Evolutionary conservation across 37 sponge, comb jelly and placozoan species (phyloP).

Genomic region (Aplysina aerophoba): DNA sequence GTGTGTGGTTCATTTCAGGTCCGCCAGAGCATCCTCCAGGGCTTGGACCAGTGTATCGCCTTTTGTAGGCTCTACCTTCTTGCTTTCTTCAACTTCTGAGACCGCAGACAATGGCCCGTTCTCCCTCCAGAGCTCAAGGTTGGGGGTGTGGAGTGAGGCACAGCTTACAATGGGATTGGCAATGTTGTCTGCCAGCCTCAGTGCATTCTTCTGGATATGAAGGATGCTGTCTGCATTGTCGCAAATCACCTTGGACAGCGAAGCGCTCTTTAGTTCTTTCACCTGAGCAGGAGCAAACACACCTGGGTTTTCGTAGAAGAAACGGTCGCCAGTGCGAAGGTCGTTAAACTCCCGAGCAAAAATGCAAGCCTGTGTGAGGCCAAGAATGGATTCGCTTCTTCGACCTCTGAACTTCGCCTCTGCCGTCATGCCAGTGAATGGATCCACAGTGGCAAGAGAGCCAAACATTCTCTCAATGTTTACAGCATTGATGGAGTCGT

Average conservation of each 20-base stretch:
- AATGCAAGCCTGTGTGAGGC: conserved; percentile 90
- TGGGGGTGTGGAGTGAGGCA: background rate
- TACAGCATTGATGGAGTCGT: conserved; percentile 31
- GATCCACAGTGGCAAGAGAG: conserved; percentile 57
- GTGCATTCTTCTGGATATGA: conserved; percentile 76
- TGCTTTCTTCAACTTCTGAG: background rate
- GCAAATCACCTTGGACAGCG: conserved; percentile 80
- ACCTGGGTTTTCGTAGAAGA: conserved; percentile 80
- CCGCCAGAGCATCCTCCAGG: conserved; percentile 4
- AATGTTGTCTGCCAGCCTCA: conserved; percentile 11
- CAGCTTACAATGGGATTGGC: background rate
- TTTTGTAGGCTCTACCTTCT: background rate
- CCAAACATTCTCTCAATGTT: conserved; percentile 65
- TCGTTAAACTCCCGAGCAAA: conserved; percentile 77
- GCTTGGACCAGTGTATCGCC: background rate
- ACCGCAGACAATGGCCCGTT: background rate
- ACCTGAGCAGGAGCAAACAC: conserved; percentile 81
- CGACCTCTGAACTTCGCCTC: conserved; percentile 53
- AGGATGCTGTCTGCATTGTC: conserved; percentile 79
- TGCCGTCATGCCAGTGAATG: conserved; percentile 79
- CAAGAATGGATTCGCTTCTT: conserved; percentile 64
- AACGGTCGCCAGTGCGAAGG: conserved; percentile 89
- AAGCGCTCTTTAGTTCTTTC: conserved; percentile 47
- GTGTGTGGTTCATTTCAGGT: background rate
- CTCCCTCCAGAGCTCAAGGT: conserved; percentile 22